phyloP scores from a whole-genome alignment of 1,140 invertebrate species.

The Hyposmocoma kahamanoa region DNA sequence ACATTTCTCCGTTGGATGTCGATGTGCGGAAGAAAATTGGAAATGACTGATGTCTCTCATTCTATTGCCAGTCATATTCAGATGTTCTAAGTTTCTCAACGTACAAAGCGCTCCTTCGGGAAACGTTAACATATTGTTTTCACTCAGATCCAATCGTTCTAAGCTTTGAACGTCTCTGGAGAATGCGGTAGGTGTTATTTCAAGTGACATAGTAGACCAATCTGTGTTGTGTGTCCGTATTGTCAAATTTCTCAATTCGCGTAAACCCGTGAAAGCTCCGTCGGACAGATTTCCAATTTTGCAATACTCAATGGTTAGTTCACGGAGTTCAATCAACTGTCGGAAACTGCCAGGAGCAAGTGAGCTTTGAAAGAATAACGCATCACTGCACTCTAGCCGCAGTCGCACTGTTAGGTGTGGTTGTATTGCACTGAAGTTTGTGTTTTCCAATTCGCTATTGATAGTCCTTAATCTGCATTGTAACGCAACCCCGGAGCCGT shows the following conservation, averaged over 20 bases:
- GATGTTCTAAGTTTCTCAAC: slow-evolving; percentile 81
- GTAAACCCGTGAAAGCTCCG: slow-evolving; percentile 86
- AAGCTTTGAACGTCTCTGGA: slow-evolving; percentile 82
- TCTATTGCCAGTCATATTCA: slow-evolving; percentile 88
- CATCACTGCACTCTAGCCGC: slow-evolving; percentile 87
- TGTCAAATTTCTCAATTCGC: slow-evolving; percentile 87
- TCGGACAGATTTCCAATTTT: slow-evolving; percentile 91
- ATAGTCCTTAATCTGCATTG: slow-evolving; percentile 88
- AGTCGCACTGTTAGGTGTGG: slow-evolving; percentile 89
- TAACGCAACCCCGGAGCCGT: slow-evolving; percentile 81
- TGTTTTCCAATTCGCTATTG: slow-evolving; percentile 91
- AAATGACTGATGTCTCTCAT: slow-evolving; percentile 85
- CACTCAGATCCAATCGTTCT: slow-evolving; percentile 87
- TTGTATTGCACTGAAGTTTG: slow-evolving; percentile 91
- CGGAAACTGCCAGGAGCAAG: slow-evolving; percentile 88
- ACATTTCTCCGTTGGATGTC: slow-evolving; percentile 78
- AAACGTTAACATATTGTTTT: slow-evolving; percentile 91
- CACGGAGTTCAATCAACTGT: slow-evolving; percentile 85
- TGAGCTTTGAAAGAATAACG: slow-evolving; percentile 90
- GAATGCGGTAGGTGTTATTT: slow-evolving; percentile 84
- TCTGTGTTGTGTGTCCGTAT: slow-evolving; percentile 91
- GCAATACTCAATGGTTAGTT: slow-evolving; percentile 91
- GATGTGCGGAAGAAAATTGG: slow-evolving; percentile 79
- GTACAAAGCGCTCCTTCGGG: slow-evolving; percentile 89
- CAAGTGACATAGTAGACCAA: slow-evolving; percentile 89